Conservation (phyloP, 2,888 invertebrate species). For the Dasysyrphus albostriatus region DNA sequence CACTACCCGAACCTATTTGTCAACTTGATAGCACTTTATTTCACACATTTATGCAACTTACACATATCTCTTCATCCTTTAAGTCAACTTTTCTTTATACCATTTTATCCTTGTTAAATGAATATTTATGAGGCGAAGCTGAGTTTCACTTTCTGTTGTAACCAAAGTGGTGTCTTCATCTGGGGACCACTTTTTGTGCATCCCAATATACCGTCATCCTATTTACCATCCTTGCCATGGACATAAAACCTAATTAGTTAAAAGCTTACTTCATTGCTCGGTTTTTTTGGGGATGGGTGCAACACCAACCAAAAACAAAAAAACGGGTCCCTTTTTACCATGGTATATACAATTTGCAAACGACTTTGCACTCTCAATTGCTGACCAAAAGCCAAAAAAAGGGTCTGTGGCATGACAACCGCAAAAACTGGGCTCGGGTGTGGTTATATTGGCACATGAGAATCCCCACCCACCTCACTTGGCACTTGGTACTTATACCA, state of each 20-base stretch:
- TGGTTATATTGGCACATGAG: constrained; percentile 73
- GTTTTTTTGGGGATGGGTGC: constrained; percentile 1
- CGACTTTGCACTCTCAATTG: constrained; percentile 72
- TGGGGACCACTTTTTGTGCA: constrained; percentile 32
- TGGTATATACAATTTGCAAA: constrained; percentile 68
- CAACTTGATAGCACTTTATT: not conserved
- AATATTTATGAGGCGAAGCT: constrained; percentile 54
- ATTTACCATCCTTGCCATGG: constrained; percentile 16
- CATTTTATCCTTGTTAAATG: constrained; percentile 39
- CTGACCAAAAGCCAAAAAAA: constrained; percentile 70
- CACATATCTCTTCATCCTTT: not conserved
- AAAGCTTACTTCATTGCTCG: constrained; percentile 69
- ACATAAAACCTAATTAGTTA: constrained; percentile 73
- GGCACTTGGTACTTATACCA: not conserved
- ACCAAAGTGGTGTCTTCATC: constrained; percentile 52
- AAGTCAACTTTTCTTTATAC: constrained; percentile 24
- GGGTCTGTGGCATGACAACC: constrained; percentile 67
- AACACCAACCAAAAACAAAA: not conserved
- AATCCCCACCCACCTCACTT: constrained; percentile 14
- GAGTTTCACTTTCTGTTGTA: constrained; percentile 58
- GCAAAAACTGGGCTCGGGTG: constrained; percentile 56
- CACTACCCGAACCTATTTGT: not conserved
- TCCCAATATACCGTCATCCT: constrained; percentile 19
- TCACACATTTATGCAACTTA: not conserved
- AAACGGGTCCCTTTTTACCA: constrained; percentile 23